Conservation (phyloP, 1,140 invertebrate genomes). For the Drosophila rhopaloa region DNA sequence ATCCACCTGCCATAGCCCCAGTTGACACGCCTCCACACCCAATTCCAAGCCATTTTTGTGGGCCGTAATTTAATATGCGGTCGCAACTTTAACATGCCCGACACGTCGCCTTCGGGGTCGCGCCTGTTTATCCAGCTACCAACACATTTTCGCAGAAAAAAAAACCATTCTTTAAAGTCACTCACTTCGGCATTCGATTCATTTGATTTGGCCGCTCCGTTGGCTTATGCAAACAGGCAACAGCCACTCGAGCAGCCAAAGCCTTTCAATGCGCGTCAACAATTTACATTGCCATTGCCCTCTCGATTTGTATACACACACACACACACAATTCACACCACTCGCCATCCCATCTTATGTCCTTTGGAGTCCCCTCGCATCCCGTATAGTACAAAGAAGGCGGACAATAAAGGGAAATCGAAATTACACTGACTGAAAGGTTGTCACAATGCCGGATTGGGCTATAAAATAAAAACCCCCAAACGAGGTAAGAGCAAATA, state of each 20-base stretch:
- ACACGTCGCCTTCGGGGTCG: slow-evolving; percentile 52
- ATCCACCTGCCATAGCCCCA: slow-evolving; percentile 13
- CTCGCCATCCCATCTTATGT: background rate
- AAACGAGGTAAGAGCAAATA: slow-evolving; percentile 14
- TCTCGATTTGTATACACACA: slow-evolving; percentile 47
- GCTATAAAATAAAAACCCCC: slow-evolving; percentile 33
- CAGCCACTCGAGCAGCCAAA: slow-evolving; percentile 66
- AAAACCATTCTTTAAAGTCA: slow-evolving; percentile 68
- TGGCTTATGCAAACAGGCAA: slow-evolving; percentile 73
- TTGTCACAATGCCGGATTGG: slow-evolving; percentile 34
- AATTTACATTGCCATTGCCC: slow-evolving; percentile 78
- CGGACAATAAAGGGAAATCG: slow-evolving; percentile 50
- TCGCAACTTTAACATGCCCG: slow-evolving; percentile 66
- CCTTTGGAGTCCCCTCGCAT: background rate
- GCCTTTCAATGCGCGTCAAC: slow-evolving; percentile 59
- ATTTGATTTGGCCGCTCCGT: slow-evolving; percentile 65
- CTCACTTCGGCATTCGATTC: slow-evolving; percentile 55
- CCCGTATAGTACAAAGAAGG: slow-evolving; percentile 18
- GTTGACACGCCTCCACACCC: slow-evolving; percentile 17
- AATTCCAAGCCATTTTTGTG: slow-evolving; percentile 70
- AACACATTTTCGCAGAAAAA: slow-evolving; percentile 2
- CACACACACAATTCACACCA: slow-evolving; percentile 18
- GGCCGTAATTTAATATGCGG: slow-evolving; percentile 75
- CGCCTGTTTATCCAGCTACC: slow-evolving; percentile 52
- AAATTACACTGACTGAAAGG: slow-evolving; percentile 46